These are phyloP conservation scores for Trachelus troglodyta DNA, from an alignment of 2,888 invertebrate genomes.

Conservation along the genomic window DNA sequence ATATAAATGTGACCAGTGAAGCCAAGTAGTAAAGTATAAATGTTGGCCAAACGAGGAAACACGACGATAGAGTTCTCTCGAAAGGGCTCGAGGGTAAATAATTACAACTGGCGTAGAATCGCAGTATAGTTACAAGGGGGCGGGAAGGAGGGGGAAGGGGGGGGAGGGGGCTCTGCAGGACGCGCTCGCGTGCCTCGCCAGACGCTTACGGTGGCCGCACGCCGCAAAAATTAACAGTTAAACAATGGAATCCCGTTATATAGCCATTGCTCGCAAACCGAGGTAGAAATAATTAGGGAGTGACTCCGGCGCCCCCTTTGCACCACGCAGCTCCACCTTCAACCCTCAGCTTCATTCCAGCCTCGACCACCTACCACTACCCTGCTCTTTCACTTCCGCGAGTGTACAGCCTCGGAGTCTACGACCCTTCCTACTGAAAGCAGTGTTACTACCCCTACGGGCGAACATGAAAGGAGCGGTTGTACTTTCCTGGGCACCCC, in stretches of 20 bases:
- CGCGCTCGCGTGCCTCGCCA: constrained; percentile 40
- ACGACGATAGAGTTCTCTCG: constrained; percentile 33
- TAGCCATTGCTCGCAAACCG: constrained; percentile 49
- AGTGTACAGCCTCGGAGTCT: too few species aligned
- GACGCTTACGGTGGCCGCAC: constrained; percentile 37
- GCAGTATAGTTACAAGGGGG: constrained; percentile 11
- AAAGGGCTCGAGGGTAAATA: constrained; percentile 36
- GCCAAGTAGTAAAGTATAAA: constrained; percentile 17
- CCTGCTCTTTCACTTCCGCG: too few species aligned
- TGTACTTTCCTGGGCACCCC: constrained; percentile 55
- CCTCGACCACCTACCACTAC: too few species aligned
- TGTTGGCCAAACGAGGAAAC: constrained; percentile 29
- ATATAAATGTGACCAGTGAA: too few species aligned
- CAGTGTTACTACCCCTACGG: constrained; percentile 38
- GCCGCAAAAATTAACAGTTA: constrained; percentile 57
- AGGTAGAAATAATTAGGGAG: constrained; percentile 54
- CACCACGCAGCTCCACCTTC: constrained; percentile 13
- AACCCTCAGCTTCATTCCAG: not conserved
- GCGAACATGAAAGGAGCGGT: constrained; percentile 57
- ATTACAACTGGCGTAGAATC: constrained; percentile 38
- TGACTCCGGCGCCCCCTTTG: constrained; percentile 12
- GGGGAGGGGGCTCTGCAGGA: constrained; percentile 7
- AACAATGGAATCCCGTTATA: constrained; percentile 55
- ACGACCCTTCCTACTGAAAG: too few species aligned
- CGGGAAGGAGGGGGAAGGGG: not conserved